phyloP scores from a whole-genome alignment of 2,113 vertebrate species.

The Corythoichthys haematopterus region DNA sequence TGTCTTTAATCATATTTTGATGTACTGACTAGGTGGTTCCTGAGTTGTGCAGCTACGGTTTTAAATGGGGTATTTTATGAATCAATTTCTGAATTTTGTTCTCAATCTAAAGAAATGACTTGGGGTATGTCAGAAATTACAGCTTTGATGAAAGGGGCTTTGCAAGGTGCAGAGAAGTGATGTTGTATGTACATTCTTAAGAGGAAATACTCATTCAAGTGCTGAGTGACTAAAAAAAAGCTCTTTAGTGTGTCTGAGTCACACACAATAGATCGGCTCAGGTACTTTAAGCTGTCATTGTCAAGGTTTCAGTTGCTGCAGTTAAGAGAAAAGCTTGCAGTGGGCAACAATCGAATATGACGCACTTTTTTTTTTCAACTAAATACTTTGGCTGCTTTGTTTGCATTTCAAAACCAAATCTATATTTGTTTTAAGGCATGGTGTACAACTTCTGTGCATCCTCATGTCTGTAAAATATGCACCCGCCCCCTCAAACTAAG shows the following conservation, averaged over 20 bases:
- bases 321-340: background rate
- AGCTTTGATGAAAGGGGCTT: background rate
- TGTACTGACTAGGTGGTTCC: background rate
- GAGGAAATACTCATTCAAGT: background rate
- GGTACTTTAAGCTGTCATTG: background rate
- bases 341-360: background rate
- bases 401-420: conserved; percentile 46
- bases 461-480: conserved; percentile 53
- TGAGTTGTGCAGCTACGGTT: conserved; percentile 6
- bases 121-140: background rate
- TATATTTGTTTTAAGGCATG: conserved; percentile 50
- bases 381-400: conserved; percentile 10
- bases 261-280: background rate
- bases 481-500: conserved; percentile 48
- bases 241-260: background rate
- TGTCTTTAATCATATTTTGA: conserved; percentile 1
- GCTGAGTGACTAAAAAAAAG: background rate
- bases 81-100: conserved; percentile 13
- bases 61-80: background rate
- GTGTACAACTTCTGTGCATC: conserved; percentile 44
- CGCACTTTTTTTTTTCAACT: background rate
- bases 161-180: no score
- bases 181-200: no score
- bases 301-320: background rate
- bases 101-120: background rate